Base-by-base conservation (phyloP, 2,797 vertebrate species). In the Brachyalestes nurse region DNA sequence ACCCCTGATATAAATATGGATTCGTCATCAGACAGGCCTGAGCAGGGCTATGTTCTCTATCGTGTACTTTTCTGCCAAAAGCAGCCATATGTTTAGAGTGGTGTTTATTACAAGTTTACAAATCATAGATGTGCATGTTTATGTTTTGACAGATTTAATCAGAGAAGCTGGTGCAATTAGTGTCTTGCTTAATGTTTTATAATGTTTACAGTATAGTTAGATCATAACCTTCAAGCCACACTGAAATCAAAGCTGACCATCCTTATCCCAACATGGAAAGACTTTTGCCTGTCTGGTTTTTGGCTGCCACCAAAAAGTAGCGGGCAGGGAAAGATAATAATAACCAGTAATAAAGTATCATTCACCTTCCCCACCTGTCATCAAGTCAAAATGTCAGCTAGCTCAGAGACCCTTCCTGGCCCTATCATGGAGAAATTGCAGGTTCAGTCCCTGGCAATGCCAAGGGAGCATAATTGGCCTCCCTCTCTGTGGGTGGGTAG, bases 41-140 rank as follows among this genome's bases (percentile, higher is more conserved):
- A 21, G 53, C 53, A 28, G 70, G 45, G 49, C 80, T 51, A 3
- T 55, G 57, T 13, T 12, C 17, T 4, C 16, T 49, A 19, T 62
- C 25, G 4, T 38, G n/a, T 8, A 28, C 16, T 42, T 72, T 58
- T 61, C 61, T 72, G 69, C 80, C 80, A 65, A 60, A 25, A 51
- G 38, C 23, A 5, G 25, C 80, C 60, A 77, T 77, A 61, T 72
- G 80, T 62, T 67, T 47, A 60, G 47, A 79, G 75, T 75, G 82
- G 25, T 57, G 38, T 77, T 34, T 34, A 34, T 34, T 34, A 34
- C 34, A 34, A 34, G 34, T 34, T 34, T 34, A 34, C 34, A 34
- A 34, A 34, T 34, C 34, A 34, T 34, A 34, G 34, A 34, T 34
- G 34, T 3, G 28, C 28, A 28, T 28, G 28, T 28, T 17, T 65